Evolutionary conservation across 1,140 invertebrate genomes (phyloP).

Genomic region (Hylyphantes graminicola): DNA sequence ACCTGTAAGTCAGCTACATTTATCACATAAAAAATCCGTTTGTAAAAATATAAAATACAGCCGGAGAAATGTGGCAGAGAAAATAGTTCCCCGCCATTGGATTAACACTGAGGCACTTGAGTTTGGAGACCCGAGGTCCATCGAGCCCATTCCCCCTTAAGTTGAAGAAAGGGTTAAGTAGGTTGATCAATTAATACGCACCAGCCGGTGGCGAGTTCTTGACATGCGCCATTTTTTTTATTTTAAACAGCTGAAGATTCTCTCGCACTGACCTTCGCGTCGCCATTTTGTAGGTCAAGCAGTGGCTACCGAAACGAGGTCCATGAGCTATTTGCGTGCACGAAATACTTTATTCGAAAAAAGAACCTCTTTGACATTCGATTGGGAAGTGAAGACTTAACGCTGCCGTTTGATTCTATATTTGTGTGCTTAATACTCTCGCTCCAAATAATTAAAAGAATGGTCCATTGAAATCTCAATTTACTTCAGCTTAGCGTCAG

Average conservation of each 20-base stretch:
- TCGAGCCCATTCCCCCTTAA: not conserved
- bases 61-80: too few species aligned
- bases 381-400: conserved; percentile 30
- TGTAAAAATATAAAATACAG: too few species aligned
- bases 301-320: conserved; percentile 36
- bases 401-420: not conserved
- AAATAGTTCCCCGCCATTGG: too few species aligned
- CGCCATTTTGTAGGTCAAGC: conserved; percentile 34
- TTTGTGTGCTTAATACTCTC: conserved; percentile 14
- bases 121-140: too few species aligned
- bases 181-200: conserved; percentile 24
- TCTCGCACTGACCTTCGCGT: conserved; percentile 26
- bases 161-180: conserved; percentile 28
- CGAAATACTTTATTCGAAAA: conserved; percentile 18
- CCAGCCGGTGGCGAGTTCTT: conserved; percentile 23
- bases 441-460: conserved; percentile 52
- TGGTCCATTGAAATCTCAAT: conserved; percentile 24
- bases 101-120: too few species aligned
- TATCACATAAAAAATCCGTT: too few species aligned
- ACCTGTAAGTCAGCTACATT: too few species aligned
- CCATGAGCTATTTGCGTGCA: conserved; percentile 39
- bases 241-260: conserved; percentile 22
- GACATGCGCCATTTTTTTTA: conserved; percentile 9
- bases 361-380: not conserved
- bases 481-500: conserved; percentile 34